phyloP scores from a whole-genome alignment of 2,888 invertebrate species.

The Apotomis capreana region DNA sequence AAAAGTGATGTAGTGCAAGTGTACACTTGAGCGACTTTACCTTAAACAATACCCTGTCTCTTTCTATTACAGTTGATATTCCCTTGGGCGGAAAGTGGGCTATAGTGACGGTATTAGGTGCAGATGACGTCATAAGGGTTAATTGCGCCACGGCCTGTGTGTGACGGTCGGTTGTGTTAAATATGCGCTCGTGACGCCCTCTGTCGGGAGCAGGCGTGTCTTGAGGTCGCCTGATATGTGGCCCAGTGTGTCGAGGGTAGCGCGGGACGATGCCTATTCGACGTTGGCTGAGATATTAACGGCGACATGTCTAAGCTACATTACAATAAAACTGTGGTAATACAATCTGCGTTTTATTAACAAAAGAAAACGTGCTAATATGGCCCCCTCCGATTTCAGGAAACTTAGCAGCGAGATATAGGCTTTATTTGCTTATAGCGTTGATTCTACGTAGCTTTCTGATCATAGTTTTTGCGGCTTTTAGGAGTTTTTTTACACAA shows the following conservation, averaged over 20 bases:
- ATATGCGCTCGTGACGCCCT: constrained; percentile 22
- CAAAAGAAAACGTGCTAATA: too few relatives aligned
- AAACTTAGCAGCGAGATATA: too few relatives aligned
- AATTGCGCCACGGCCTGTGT: constrained; percentile 19
- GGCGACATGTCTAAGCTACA: too few relatives aligned
- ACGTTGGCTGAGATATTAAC: too few relatives aligned
- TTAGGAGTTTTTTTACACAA: too few relatives aligned
- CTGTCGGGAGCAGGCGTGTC: constrained; percentile 10
- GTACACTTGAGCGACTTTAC: background rate
- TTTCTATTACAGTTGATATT: background rate
- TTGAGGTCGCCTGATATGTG: constrained; percentile 10
- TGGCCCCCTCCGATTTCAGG: too few relatives aligned
- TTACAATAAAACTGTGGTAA: too few relatives aligned
- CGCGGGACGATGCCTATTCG: too few relatives aligned
- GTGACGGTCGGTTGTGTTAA: constrained; percentile 1
- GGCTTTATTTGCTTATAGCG: too few relatives aligned
- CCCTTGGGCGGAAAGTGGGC: background rate
- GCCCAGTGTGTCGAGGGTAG: constrained; percentile 11
- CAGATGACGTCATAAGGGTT: constrained; percentile 26
- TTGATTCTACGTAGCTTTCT: too few relatives aligned
- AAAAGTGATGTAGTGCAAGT: constrained; percentile 24
- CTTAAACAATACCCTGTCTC: background rate
- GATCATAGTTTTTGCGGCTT: too few relatives aligned
- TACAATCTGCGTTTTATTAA: too few relatives aligned
- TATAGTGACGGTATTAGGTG: constrained; percentile 9